phyloP scores from a whole-genome alignment of 2,888 invertebrate species.

The Limnephilus lunatus region DNA sequence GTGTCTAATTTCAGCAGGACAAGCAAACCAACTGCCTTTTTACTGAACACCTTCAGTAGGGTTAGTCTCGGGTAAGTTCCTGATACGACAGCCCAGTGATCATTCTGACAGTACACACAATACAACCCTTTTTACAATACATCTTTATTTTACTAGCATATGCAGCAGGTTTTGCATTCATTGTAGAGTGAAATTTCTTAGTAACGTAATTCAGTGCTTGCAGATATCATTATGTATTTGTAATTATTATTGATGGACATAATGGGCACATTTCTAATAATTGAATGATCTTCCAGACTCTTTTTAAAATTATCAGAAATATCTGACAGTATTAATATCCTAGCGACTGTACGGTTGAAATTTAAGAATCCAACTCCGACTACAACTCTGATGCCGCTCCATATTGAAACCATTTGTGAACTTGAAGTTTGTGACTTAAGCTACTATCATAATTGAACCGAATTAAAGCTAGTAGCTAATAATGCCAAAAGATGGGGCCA shows the following conservation, averaged over 20 bases:
- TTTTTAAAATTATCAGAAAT: too few relatives aligned
- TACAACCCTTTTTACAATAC: not conserved
- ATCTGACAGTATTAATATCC: too few relatives aligned
- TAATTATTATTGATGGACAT: not conserved
- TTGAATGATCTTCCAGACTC: not conserved
- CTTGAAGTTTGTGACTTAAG: too few relatives aligned
- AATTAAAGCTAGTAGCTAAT: too few relatives aligned
- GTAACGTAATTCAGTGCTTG: not conserved
- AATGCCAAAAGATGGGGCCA: too few relatives aligned
- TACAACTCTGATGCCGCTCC: too few relatives aligned
- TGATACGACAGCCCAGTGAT: conserved; percentile 66
- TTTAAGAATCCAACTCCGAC: too few relatives aligned
- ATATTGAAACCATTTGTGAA: too few relatives aligned
- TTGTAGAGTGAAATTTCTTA: not conserved
- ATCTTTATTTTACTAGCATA: not conserved
- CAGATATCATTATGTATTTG: not conserved
- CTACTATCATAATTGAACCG: too few relatives aligned
- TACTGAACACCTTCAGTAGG: conserved; percentile 84
- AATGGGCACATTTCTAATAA: not conserved
- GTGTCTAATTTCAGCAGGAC: conserved; percentile 84
- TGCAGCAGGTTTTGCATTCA: not conserved
- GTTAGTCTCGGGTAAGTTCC: conserved; percentile 86
- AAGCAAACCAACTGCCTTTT: conserved; percentile 83
- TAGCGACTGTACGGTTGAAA: too few relatives aligned
- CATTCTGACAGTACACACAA: conserved; percentile 49